These are phyloP conservation scores for Epicampocera succincta DNA, from an alignment of 2,888 invertebrate species.

Conservation along the genomic window DNA sequence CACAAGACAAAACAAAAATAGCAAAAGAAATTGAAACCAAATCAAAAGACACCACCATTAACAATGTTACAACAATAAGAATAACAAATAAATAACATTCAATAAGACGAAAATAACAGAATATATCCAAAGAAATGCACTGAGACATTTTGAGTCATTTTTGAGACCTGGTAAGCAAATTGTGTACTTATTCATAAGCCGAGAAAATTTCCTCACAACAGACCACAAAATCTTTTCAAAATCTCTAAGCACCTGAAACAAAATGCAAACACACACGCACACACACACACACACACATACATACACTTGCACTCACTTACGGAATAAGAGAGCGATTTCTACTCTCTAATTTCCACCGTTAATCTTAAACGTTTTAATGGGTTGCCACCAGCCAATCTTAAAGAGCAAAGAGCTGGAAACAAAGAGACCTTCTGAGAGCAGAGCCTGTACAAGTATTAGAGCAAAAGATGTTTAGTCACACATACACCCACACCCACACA, in stretches of 20 bases:
- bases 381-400: background rate
- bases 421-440: slow-evolving; percentile 13
- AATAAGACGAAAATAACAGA: slow-evolving; percentile 1
- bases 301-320: background rate
- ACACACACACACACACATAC: background rate
- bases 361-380: background rate
- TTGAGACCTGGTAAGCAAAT: slow-evolving; percentile 67
- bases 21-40: slow-evolving; percentile 2
- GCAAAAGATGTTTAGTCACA: slow-evolving; percentile 17
- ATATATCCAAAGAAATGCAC: background rate
- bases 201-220: slow-evolving; percentile 9
- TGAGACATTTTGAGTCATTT: slow-evolving; percentile 55
- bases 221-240: slow-evolving; percentile 34
- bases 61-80: slow-evolving; percentile 39
- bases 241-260: slow-evolving; percentile 23
- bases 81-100: slow-evolving; percentile 22
- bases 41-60: slow-evolving; percentile 16
- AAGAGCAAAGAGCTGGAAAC: background rate
- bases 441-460: slow-evolving; percentile 24
- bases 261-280: background rate
- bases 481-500: background rate
- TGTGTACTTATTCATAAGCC: background rate
- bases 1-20: no score
- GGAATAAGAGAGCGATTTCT: no score
- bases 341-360: background rate